Evolutionary conservation across 2,797 vertebrate genomes (phyloP).

Genomic region (Yasuhikotakia modesta): DNA sequence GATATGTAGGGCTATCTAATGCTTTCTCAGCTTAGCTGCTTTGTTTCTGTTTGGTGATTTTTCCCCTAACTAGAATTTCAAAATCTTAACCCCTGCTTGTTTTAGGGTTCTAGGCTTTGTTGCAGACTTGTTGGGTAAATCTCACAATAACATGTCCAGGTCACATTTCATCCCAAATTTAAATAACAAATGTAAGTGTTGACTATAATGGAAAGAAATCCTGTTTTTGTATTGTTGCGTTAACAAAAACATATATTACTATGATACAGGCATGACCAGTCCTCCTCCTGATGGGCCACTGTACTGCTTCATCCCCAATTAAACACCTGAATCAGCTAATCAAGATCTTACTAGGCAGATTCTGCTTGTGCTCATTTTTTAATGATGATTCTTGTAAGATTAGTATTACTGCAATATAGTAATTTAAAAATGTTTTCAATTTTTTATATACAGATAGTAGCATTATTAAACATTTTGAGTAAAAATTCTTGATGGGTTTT

Average conservation of each 20-base stretch:
- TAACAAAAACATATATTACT: background rate
- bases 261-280: background rate
- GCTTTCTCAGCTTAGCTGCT: background rate
- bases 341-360: background rate
- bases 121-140: slow-evolving; percentile 73
- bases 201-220: background rate
- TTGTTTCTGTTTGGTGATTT: background rate
- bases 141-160: background rate
- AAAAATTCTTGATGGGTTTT: background rate
- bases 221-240: background rate
- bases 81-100: slow-evolving; percentile 58
- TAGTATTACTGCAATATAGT: background rate
- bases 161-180: slow-evolving; percentile 77
- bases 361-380: background rate
- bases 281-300: too few relatives aligned
- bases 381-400: background rate
- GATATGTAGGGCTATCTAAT: background rate
- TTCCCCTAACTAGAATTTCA: background rate
- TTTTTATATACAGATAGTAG: background rate
- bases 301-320: too few relatives aligned
- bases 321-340: too few relatives aligned
- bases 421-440: background rate
- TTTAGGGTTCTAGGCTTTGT: slow-evolving; percentile 62
- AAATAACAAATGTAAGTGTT: background rate
- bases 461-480: background rate